Evolutionary conservation across 2,888 invertebrate genomes (phyloP), one percentile per base, ranked within the genome.

Genomic region (Imbricaverruca yamaguchii): DNA sequence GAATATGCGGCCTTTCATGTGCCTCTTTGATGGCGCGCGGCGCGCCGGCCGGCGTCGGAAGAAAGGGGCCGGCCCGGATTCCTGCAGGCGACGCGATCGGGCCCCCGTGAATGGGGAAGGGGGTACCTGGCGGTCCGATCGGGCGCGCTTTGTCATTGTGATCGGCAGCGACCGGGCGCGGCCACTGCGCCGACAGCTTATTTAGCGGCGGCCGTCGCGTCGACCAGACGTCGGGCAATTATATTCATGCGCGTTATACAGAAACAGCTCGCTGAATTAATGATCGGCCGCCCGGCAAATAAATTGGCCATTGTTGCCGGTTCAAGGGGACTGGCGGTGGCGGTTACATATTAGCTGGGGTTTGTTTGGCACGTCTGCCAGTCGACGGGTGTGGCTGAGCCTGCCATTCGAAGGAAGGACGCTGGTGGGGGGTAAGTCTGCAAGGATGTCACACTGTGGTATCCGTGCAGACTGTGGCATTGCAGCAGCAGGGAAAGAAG

Each of bases 281-380:
- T 74, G 74, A 74, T 55, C 55, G 53, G 74, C 18, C 53, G 21
- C 7, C 74, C 13, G 74, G 74, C 39, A 74, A 74, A 74, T 74
- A 74, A 74, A 74, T 74, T 74, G 74, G 74, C 74, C 74, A 74
- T 74, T 74, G 74, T 74, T 55, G 74, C 74, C 18, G 18, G 74
- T 74, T 74, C 74, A 55, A 74, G 74, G 74, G 74, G 74, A 74
- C 74, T 18, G 55, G 55, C 10, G 74, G 53, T 74, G 74, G 74
- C 74, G 74, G 74, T 74, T 74, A 74, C 74, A 74, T 55, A 74
- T 74, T 74, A 74, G 74, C 74, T 67, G 67, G 23, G 74, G 74
- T 55, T 74, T 74, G 74, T 74, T 74, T 69, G 69, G 39, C 61
- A 18, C 18, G 7, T 13, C 18, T 18, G 61, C 15, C 61, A 39